Evolutionary conservation across 2,113 vertebrate genomes (phyloP).

Genomic region (Carassius carassius): DNA sequence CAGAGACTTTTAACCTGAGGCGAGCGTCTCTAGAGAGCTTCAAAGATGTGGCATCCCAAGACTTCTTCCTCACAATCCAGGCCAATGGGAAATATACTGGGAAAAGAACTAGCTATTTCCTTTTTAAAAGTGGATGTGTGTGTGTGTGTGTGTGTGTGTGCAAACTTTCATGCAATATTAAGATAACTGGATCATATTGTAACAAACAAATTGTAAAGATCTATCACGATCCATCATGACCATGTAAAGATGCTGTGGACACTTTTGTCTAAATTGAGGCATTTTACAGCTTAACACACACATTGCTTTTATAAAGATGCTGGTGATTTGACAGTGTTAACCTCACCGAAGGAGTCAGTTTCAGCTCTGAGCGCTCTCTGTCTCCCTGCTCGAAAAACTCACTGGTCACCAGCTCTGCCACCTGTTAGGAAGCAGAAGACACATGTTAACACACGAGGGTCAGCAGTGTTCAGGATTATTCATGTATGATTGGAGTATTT

Average conservation of each 20-base stretch:
- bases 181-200: background rate
- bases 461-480: too few species aligned
- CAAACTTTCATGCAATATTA: too few species aligned
- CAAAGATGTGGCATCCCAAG: background rate
- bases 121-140: background rate
- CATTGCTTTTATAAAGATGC: too few species aligned
- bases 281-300: background rate
- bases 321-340: background rate
- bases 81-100: background rate
- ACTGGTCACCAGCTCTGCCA: constrained; percentile 96
- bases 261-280: background rate
- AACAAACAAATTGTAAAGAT: background rate
- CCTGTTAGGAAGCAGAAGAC: constrained; percentile 70
- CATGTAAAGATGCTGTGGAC: background rate
- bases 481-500: too few species aligned
- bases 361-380: constrained; percentile 94
- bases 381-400: constrained; percentile 99
- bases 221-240: background rate
- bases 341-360: constrained; percentile 96
- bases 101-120: background rate
- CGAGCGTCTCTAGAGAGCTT: constrained; percentile 66
- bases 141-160: background rate
- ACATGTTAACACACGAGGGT: background rate
- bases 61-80: background rate
- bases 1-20: constrained; percentile 72